Evolutionary conservation across 2,888 invertebrate genomes (phyloP).

Genomic region (Cephus rjabovi): DNA sequence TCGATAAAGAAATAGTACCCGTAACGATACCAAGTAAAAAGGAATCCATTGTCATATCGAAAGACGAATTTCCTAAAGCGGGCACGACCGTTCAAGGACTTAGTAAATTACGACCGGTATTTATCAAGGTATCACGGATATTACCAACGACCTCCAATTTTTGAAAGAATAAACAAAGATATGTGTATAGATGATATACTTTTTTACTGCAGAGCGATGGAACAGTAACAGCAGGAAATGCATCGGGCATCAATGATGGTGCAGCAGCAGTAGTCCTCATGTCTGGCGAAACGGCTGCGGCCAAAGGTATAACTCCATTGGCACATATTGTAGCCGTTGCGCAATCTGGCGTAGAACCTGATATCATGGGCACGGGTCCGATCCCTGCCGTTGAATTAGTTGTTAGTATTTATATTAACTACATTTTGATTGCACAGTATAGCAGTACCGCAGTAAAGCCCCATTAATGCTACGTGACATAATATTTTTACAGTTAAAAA

Average conservation of each 20-base stretch:
- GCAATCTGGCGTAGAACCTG: conserved; percentile 83
- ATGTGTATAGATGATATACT: not conserved
- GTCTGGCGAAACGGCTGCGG: conserved; percentile 71
- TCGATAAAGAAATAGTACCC: conserved; percentile 79
- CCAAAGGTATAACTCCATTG: conserved; percentile 73
- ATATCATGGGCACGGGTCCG: conserved; percentile 84
- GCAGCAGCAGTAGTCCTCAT: conserved; percentile 87
- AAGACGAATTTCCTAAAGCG: conserved; percentile 79
- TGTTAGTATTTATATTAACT: conserved; percentile 66
- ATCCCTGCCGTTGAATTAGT: conserved; percentile 77
- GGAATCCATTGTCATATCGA: conserved; percentile 66
- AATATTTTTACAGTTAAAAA: conserved; percentile 68
- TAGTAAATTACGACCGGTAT: conserved; percentile 74
- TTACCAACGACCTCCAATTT: not conserved
- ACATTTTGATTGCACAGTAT: conserved; percentile 6
- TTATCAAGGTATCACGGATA: conserved; percentile 69
- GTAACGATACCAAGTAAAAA: conserved; percentile 70
- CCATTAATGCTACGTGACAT: not conserved
- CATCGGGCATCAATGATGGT: conserved; percentile 89
- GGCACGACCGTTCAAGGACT: conserved; percentile 73
- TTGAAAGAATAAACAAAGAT: not conserved
- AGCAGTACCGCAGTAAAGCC: not conserved
- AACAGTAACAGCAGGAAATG: conserved; percentile 83
- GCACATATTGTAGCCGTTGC: conserved; percentile 83
- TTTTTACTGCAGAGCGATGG: conserved; percentile 66